Base-by-base conservation (phyloP, 2,797 vertebrate genomes). In the Siniperca scherzeri region DNA sequence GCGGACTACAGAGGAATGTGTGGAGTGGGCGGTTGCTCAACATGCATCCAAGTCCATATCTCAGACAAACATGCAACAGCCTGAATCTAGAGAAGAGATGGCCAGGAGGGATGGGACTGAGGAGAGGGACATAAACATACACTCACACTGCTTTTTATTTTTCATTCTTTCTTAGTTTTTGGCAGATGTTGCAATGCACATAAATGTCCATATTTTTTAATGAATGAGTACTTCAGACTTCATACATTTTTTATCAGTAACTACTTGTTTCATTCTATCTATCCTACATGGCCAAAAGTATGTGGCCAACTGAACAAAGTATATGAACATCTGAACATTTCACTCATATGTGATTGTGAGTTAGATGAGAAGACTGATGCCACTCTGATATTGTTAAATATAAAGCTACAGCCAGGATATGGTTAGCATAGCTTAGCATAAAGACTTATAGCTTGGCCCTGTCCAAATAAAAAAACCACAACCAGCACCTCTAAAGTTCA, bases 41-140 rank as follows among this genome's bases (percentile, higher is more conserved):
- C 21, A 7, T 55, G 75, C 85, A 76, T 91, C 89, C 90, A 79
- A 90, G 86, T 88, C 89, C 92, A 88, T 92, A 93, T 94, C 93
- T 93, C 90, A 72, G 80, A 80, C 87, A 91, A 93, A 94, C 93
- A 94, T 79, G 86, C 85, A 87, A 86, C 90, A 86, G 83, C 70
- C 77, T 50, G 74, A 88, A 78, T 83, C 75, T 70, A 75, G 59
- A 82, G 66, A 61, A 30, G 76, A 88, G 74, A 90, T 80, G 85
- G 87, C 91, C 84, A 87, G 86, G 69, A 89, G 91, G 91, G 79
- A 89, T 38, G 82, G 75, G 76, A 83, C 74, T 0, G 76, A 82
- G 65, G 21, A 87, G 66, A 76, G 55, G 59, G 64, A 88, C 80
- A 80, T 5, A 68, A 68, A 59, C 38, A 69, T 9, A 52, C 50